Conservation (phyloP, 2,797 vertebrate species). For the Siniperca scherzeri region DNA sequence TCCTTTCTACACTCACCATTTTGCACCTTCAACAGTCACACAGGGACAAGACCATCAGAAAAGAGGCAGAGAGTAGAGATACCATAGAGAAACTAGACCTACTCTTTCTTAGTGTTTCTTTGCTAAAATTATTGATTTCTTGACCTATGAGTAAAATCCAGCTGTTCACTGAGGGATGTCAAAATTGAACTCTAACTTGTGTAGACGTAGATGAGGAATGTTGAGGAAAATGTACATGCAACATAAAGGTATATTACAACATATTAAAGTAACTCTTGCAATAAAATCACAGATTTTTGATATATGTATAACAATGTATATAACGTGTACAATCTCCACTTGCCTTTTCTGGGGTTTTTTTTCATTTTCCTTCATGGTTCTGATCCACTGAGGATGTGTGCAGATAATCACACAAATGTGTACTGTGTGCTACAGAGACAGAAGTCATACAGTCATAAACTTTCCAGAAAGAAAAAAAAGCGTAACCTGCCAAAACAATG, state of each 20-base stretch:
- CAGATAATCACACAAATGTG: slow-evolving; percentile 5
- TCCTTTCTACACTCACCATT: not conserved
- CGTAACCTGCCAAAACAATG: slow-evolving; percentile 16
- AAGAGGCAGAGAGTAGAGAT: not conserved
- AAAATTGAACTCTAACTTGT: not conserved
- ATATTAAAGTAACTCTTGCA: not conserved
- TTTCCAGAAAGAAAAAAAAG: not conserved
- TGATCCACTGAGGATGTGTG: not conserved
- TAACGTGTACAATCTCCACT: not conserved
- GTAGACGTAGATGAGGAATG: not conserved
- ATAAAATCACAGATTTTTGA: not conserved
- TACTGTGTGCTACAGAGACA: not conserved
- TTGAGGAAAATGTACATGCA: not conserved
- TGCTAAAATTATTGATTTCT: slow-evolving; percentile 2
- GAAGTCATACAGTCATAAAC: not conserved
- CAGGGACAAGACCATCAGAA: not conserved
- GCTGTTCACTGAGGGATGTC: not conserved
- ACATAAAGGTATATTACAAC: not conserved
- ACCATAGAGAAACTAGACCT: not conserved
- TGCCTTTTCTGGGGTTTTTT: not conserved
- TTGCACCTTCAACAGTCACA: slow-evolving; percentile 19
- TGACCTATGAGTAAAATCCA: slow-evolving; percentile 9
- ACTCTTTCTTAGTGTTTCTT: not conserved
- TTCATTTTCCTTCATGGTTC: no score
- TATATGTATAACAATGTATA: not conserved